Base-by-base conservation (phyloP, 2,797 vertebrate genomes). In the Hyperoplus lanceolatus region DNA sequence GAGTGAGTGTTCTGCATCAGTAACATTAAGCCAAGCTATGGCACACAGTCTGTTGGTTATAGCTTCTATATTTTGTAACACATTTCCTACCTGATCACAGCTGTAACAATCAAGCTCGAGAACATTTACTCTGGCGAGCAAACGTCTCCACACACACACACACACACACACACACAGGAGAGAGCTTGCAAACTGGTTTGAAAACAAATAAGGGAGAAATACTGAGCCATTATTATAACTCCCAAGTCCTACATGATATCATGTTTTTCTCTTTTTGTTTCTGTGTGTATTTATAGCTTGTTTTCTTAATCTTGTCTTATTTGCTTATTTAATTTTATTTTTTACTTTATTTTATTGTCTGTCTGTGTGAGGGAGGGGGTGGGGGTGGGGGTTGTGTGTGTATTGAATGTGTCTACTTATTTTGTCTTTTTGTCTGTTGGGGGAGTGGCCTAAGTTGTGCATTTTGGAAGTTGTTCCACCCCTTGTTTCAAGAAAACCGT, bases 11-110 rank as follows among this genome's bases (percentile, higher is more conserved):
- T 38, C 78, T 55, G 77, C 79, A 62, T 57, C 74, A 74, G 18
- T 70, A 83, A 65, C 81, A 80, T 70, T 73, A 56, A 73, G 70
- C 67, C 74, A 80, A 85, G 77, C 77, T 83, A 77, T 73, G 71
- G 75, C 36, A 45, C 57, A 55, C 67, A 77, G 60, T 69, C 84
- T 56, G 49, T 68, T 86, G 62, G 67, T 83, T 72, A 15, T 12
- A 64, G 55, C 38, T 63, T 50, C 68, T 77, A 79, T 59, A 76
- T 82, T 80, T 85, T 77, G 46, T 65, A 74, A 64, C 42, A 75
- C 76, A 70, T 61, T 64, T 56, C 75, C 58, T 69, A 43, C 45
- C 76, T 57, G 55, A 43, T 64, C 62, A 82, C 54, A 51, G 64
- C 55, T 65, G 29, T 49, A 66, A 66, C 41, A 29, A 29, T 29